Evolutionary conservation across 2,888 invertebrate genomes (phyloP).

Genomic region (Synanthedon tipuliformis): DNA sequence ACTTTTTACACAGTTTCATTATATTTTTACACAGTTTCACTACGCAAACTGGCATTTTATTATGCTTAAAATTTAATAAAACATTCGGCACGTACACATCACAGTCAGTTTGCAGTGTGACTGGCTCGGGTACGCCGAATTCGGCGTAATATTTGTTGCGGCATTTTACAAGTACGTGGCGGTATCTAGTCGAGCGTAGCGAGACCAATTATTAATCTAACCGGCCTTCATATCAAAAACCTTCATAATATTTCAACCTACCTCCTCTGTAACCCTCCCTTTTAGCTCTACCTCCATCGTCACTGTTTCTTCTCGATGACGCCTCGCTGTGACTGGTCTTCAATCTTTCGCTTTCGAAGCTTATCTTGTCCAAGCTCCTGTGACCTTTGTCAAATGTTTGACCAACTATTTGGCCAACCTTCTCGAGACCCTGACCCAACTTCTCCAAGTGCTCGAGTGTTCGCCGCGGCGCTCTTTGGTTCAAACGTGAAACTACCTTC

Average conservation of each 20-base stretch:
- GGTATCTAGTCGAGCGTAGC: too few relatives aligned
- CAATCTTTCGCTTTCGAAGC: slow-evolving; percentile 46
- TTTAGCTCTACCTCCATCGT: slow-evolving; percentile 36
- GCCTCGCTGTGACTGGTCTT: slow-evolving; percentile 41
- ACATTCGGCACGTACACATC: too few relatives aligned
- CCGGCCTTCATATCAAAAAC: background rate
- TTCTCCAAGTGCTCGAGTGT: slow-evolving; percentile 4
- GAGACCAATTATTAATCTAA: too few relatives aligned
- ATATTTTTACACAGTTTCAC: too few relatives aligned
- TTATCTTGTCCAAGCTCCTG: slow-evolving; percentile 34
- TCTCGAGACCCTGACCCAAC: slow-evolving; percentile 2
- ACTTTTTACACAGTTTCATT: too few relatives aligned
- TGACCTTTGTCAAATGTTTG: slow-evolving; percentile 19
- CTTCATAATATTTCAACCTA: slow-evolving; percentile 9
- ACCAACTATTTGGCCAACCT: slow-evolving; percentile 11
- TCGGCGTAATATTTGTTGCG: too few relatives aligned
- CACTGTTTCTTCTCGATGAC: slow-evolving; percentile 56
- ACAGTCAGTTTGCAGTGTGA: too few relatives aligned
- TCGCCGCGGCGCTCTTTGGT: slow-evolving; percentile 23
- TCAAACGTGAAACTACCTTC: slow-evolving; percentile 21
- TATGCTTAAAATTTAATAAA: too few relatives aligned
- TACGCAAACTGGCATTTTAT: too few relatives aligned
- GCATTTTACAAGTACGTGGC: too few relatives aligned
- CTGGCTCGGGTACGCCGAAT: too few relatives aligned
- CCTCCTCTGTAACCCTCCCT: slow-evolving; percentile 37